phyloP scores from a whole-genome alignment of 2,888 invertebrate genomes.

The Lucinisca nassula region DNA sequence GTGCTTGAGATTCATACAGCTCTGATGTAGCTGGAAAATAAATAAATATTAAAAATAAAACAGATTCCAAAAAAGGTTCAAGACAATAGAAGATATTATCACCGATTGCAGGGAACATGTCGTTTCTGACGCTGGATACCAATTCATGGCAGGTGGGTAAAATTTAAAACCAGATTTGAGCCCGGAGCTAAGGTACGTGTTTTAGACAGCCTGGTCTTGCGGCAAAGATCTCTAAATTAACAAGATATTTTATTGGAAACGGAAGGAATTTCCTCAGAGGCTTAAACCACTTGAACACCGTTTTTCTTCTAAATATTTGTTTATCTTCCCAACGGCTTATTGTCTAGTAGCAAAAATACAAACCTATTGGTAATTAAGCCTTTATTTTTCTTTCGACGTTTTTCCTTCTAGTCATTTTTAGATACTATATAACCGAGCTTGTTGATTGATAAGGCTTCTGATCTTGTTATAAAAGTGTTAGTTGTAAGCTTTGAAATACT shows the following conservation, averaged over 20 bases:
- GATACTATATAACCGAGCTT: neutral
- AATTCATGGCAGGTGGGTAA: slow-evolving; percentile 84
- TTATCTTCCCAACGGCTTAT: slow-evolving; percentile 19
- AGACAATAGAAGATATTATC: neutral
- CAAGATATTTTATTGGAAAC: slow-evolving; percentile 19
- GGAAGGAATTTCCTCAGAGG: neutral
- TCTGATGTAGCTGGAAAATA: neutral
- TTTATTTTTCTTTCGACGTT: slow-evolving; percentile 12
- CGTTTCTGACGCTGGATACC: slow-evolving; percentile 82
- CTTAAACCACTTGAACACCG: neutral
- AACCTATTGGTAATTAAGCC: slow-evolving; percentile 15
- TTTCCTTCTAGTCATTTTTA: slow-evolving; percentile 8
- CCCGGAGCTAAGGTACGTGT: slow-evolving; percentile 14
- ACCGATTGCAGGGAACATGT: slow-evolving; percentile 68
- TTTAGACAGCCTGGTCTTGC: slow-evolving; percentile 22
- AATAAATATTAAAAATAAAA: neutral
- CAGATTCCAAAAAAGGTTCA: neutral
- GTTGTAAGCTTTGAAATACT: neutral
- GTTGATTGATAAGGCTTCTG: slow-evolving; percentile 9
- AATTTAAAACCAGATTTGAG: neutral
- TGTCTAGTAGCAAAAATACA: slow-evolving; percentile 12
- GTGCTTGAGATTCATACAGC: neutral
- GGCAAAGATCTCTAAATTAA: slow-evolving; percentile 28
- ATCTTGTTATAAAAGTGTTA: neutral
- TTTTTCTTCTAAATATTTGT: slow-evolving; percentile 22